phyloP scores from a whole-genome alignment of 64 coral and sea anemone species.

The Catalaphyllia jardinei region DNA sequence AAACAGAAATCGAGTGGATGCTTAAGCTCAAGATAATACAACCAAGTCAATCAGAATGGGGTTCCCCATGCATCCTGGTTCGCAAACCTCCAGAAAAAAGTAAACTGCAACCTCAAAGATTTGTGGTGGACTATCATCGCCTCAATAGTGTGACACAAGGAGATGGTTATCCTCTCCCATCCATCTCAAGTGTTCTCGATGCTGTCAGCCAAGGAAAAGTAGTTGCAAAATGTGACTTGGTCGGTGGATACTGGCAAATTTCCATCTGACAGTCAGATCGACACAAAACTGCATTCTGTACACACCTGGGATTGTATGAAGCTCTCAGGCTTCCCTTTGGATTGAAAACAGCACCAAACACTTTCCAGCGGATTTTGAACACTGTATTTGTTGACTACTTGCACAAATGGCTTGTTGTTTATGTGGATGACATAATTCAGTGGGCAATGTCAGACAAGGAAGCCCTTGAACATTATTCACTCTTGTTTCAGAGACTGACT shows the following conservation, averaged over 20 bases:
- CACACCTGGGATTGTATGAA: slow-evolving; percentile 28
- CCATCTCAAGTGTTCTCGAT: slow-evolving; percentile 37
- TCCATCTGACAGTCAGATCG: background rate
- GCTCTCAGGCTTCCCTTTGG: slow-evolving; percentile 25
- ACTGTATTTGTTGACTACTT: background rate
- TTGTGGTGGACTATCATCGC: slow-evolving; percentile 50
- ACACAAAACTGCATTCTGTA: slow-evolving; percentile 23
- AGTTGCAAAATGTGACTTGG: background rate
- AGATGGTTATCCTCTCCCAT: slow-evolving; percentile 24
- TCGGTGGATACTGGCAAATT: slow-evolving; percentile 49
- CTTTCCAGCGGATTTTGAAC: slow-evolving; percentile 27
- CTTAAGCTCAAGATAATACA: too few relatives aligned
- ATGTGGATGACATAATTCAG: slow-evolving; percentile 16
- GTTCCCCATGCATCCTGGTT: too few relatives aligned
- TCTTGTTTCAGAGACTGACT: slow-evolving; percentile 2
- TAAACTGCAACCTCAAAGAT: slow-evolving; percentile 28
- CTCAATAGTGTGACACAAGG: slow-evolving; percentile 29
- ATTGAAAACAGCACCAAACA: slow-evolving; percentile 19
- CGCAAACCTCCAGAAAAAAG: slow-evolving; percentile 53
- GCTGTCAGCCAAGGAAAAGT: background rate
- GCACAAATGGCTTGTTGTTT: background rate
- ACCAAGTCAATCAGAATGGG: too few relatives aligned
- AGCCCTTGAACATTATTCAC: background rate
- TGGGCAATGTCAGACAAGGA: background rate
- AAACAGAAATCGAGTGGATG: slow-evolving; percentile 59